Evolutionary conservation across 2,888 invertebrate genomes (phyloP).

Genomic region (Oscheius onirici): DNA sequence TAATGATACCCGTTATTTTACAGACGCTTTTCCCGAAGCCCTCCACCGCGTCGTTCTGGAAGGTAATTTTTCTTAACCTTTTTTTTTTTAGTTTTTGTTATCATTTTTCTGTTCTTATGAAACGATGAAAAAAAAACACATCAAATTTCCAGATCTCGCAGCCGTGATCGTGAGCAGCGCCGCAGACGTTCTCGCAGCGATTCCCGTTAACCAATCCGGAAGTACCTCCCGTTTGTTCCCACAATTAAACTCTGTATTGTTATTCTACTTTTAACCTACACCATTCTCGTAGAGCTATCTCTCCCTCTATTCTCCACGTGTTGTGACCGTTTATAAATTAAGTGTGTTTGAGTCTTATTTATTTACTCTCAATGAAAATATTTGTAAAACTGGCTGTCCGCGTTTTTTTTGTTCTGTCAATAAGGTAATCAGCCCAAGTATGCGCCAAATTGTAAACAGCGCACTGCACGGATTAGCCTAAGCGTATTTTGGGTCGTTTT

Average conservation of each 20-base stretch:
- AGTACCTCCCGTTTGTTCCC: neutral
- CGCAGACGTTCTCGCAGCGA: constrained; percentile 24
- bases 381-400: too few relatives aligned
- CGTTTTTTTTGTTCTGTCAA: too few relatives aligned
- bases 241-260: neutral
- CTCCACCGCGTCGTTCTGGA: constrained; percentile 12
- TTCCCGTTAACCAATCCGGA: constrained; percentile 5
- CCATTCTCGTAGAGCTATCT: neutral
- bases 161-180: constrained; percentile 21
- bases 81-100: too few relatives aligned
- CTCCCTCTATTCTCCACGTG: too few relatives aligned
- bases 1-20: constrained; percentile 3
- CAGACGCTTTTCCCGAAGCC: constrained; percentile 27
- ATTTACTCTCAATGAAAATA: neutral
- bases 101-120: too few relatives aligned
- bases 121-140: too few relatives aligned
- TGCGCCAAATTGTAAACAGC: too few relatives aligned
- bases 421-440: too few relatives aligned
- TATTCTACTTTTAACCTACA: neutral
- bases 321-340: neutral
- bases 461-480: too few relatives aligned
- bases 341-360: neutral
- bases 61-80: too few relatives aligned
- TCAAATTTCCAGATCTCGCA: constrained; percentile 31
- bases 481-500: too few relatives aligned